Evolutionary conservation across 2,113 vertebrate genomes (phyloP).

Genomic region (Panurus biarmicus): DNA sequence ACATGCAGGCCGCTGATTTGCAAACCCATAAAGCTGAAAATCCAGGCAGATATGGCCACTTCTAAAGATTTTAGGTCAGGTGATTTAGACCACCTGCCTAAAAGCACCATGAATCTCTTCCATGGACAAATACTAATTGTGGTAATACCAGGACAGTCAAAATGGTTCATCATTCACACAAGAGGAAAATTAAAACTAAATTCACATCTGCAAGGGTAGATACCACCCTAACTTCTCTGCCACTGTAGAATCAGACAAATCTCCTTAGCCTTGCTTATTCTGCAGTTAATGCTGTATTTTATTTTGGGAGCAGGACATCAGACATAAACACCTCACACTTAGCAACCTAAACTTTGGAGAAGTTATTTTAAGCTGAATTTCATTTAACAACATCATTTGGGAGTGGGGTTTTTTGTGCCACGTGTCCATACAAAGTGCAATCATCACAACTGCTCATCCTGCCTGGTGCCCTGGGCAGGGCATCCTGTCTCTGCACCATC

Average conservation of each 20-base stretch:
- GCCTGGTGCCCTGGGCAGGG: background rate
- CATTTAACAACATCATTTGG: background rate
- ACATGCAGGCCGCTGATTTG: background rate
- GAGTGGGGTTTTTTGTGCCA: background rate
- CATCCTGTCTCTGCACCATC: background rate
- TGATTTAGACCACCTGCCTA: background rate
- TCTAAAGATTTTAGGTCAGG: background rate
- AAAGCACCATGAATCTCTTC: background rate
- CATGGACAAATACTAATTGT: background rate
- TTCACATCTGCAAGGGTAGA: background rate
- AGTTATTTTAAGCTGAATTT: background rate
- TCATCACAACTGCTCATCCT: background rate
- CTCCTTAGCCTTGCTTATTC: background rate
- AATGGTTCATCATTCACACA: background rate
- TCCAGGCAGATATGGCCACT: background rate
- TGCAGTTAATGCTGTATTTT: background rate
- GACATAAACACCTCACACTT: background rate
- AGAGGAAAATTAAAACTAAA: background rate
- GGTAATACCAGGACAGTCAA: background rate
- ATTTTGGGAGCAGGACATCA: background rate
- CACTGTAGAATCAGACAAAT: background rate
- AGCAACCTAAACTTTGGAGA: background rate
- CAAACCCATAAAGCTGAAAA: background rate
- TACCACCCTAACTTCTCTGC: background rate
- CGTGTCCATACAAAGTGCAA: rapidly evolving